phyloP scores from a whole-genome alignment of 2,113 vertebrate species.

The Bubo blakistoni region DNA sequence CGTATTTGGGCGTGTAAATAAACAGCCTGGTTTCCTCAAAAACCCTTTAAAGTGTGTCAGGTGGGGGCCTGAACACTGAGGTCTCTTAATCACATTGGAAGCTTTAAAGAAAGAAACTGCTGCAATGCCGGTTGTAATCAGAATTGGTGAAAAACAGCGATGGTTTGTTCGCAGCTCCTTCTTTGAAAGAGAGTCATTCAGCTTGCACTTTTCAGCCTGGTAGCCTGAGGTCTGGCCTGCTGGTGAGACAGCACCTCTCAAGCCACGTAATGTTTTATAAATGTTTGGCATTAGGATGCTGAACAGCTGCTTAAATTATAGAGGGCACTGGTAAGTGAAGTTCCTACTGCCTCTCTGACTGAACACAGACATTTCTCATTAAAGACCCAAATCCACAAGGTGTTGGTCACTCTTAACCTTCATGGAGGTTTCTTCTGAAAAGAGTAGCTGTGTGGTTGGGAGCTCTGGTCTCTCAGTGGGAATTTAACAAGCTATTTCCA shows the following conservation, averaged over 20 bases:
- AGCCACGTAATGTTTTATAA: not conserved
- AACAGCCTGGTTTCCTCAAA: not conserved
- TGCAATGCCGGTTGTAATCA: not conserved
- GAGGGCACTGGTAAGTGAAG: conserved; percentile 3
- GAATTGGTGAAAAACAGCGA: not conserved
- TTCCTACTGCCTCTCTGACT: not conserved
- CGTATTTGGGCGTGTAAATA: not conserved
- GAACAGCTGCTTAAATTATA: conserved; percentile 2
- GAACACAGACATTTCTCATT: not conserved
- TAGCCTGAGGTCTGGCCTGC: not conserved
- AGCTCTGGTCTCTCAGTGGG: conserved; percentile 12
- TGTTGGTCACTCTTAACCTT: conserved; percentile 12
- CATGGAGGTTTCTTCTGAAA: not conserved
- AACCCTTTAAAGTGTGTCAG: not conserved
- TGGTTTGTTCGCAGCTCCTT: not conserved
- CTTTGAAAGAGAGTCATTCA: not conserved
- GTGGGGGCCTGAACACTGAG: not conserved
- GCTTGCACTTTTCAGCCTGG: not conserved
- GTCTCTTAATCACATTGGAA: not conserved
- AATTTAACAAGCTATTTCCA: conserved; percentile 47
- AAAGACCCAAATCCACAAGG: not conserved
- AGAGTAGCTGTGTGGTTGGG: not conserved
- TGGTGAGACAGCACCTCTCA: not conserved
- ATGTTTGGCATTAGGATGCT: not conserved
- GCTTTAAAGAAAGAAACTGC: not conserved